These are phyloP conservation scores for Cololabis saira DNA, from an alignment of 2,113 vertebrate species.

Conservation along the genomic window DNA sequence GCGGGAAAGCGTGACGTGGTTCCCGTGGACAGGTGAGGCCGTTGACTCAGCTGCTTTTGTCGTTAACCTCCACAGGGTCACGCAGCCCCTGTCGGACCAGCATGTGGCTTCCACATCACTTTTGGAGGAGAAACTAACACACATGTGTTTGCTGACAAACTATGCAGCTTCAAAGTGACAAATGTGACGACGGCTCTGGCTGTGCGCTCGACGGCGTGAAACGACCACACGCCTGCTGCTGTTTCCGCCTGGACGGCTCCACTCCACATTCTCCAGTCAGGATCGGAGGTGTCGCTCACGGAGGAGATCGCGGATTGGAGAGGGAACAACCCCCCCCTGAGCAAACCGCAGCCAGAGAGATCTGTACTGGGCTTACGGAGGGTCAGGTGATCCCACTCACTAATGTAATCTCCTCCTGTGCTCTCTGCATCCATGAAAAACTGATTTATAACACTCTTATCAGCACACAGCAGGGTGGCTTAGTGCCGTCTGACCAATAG, in stretches of 20 bases:
- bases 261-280: not conserved
- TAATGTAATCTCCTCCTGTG: conserved; percentile 38
- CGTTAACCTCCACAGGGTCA: conserved; percentile 4
- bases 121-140: not conserved
- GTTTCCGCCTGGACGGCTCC: not conserved
- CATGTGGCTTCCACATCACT: not conserved
- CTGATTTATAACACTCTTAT: conserved; percentile 61
- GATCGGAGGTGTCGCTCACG: conserved; percentile 1
- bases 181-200: not conserved
- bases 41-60: conserved; percentile 71
- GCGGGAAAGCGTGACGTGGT: conserved; percentile 46
- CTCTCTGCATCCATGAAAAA: conserved; percentile 42
- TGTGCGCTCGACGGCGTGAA: not conserved
- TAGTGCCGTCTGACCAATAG: conserved; percentile 27
- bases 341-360: conserved; percentile 14
- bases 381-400: conserved; percentile 43
- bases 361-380: conserved; percentile 31
- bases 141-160: not conserved
- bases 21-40: conserved; percentile 61
- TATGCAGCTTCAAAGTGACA: not conserved
- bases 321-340: conserved; percentile 43
- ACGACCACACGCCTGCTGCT: not conserved
- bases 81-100: conserved; percentile 13
- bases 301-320: conserved; percentile 17
- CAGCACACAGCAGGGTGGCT: conserved; percentile 41